Conservation (phyloP, 64 coral and sea anemone species). For the Stichodactyla mertensii region DNA sequence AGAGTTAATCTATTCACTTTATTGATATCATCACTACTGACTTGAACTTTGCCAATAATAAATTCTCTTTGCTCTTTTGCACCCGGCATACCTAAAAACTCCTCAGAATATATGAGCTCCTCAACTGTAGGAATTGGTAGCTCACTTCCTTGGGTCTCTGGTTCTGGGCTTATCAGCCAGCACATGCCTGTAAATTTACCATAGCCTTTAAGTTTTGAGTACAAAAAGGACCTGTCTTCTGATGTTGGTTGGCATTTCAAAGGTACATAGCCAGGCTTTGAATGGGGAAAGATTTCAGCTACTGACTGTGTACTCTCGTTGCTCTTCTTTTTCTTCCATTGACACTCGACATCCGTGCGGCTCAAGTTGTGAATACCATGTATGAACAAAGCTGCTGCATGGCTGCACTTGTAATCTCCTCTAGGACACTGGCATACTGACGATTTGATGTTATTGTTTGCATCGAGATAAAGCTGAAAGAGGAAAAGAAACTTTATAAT, state of each 20-base stretch:
- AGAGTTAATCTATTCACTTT: not conserved
- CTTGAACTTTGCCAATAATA: not conserved
- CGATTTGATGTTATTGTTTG: not conserved
- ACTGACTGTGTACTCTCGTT: not conserved
- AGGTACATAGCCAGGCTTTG: not conserved
- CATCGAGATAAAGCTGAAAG: constrained; percentile 12
- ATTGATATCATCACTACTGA: not conserved
- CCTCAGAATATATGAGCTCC: constrained; percentile 25
- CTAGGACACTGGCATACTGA: constrained; percentile 4
- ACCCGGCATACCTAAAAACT: constrained; percentile 19
- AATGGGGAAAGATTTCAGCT: constrained; percentile 5
- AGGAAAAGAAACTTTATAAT: not conserved
- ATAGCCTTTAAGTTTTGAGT: constrained; percentile 15
- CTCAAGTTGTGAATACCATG: constrained; percentile 18
- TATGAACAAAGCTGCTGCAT: not conserved
- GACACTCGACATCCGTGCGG: constrained; percentile 33
- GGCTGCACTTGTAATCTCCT: constrained; percentile 12
- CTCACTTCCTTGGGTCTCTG: not conserved
- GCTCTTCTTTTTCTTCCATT: constrained; percentile 26
- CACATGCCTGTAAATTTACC: constrained; percentile 31
- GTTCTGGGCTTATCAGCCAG: constrained; percentile 35
- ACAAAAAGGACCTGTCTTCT: constrained; percentile 4
- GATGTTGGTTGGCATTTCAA: not conserved
- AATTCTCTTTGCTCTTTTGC: not conserved
- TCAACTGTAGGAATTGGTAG: constrained; percentile 34